A percentile compares a stretch with the other conserved stretches of the same genome.
These are phyloP conservation scores for Gadus chalcogrammus DNA, from an alignment of 2,113 vertebrate species.

Conservation along the genomic window DNA sequence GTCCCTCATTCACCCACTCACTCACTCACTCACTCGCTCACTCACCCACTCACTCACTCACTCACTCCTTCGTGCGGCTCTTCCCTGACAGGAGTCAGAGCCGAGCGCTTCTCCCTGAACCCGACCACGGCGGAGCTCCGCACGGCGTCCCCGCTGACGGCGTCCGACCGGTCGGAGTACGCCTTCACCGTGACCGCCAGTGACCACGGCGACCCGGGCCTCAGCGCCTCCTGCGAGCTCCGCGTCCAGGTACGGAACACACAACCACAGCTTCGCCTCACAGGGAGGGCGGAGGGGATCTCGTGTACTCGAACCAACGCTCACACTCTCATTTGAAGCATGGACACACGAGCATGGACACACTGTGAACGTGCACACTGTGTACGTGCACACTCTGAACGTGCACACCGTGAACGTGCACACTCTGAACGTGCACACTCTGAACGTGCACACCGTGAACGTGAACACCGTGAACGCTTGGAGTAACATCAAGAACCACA, in stretches of 20 bases:
- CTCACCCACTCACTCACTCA: too few relatives aligned
- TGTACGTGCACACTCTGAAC: too few relatives aligned
- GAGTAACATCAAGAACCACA: too few relatives aligned
- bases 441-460: too few relatives aligned
- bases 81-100: constrained; percentile 79
- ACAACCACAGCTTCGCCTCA: background rate
- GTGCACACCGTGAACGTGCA: too few relatives aligned
- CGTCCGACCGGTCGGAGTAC: constrained; percentile 82
- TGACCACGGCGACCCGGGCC: constrained; percentile 76
- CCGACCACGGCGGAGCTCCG: constrained; percentile 81
- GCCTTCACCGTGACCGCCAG: constrained; percentile 79
- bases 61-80: background rate
- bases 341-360: too few relatives aligned
- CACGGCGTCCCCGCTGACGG: constrained; percentile 74
- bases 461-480: too few relatives aligned
- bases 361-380: too few relatives aligned
- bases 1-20: too few relatives aligned
- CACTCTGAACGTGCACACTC: too few relatives aligned
- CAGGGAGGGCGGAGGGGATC: background rate
- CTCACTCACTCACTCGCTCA: too few relatives aligned
- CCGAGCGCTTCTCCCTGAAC: constrained; percentile 86
- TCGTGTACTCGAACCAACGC: background rate
- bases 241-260: constrained; percentile 79
- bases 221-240: constrained; percentile 77
- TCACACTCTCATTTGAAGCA: background rate